phyloP scores from a whole-genome alignment of 1,140 invertebrate genomes.

The Drusus annulatus region DNA sequence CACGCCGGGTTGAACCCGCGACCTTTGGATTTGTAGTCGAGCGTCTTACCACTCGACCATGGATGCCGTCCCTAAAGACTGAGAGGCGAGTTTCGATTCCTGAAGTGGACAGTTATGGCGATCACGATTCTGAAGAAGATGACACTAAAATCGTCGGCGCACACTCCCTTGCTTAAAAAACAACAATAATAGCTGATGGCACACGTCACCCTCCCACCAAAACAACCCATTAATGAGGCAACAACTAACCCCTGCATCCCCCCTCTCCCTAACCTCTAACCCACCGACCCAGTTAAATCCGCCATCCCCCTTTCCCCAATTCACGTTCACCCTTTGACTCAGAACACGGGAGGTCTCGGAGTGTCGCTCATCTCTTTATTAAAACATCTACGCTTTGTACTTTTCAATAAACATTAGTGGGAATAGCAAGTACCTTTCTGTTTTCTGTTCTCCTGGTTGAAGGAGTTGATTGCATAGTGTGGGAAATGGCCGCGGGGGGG shows the following conservation, averaged over 20 bases:
- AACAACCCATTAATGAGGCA: constrained; percentile 54
- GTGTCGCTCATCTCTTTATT: constrained; percentile 28
- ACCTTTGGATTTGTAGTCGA: too few species aligned
- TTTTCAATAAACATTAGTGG: not conserved
- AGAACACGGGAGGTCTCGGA: constrained; percentile 33
- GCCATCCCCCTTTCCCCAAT: not conserved
- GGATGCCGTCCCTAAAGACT: too few species aligned
- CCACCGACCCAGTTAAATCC: not conserved
- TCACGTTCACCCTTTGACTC: not conserved
- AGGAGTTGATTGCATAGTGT: not conserved
- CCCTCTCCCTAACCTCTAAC: not conserved
- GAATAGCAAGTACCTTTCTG: not conserved
- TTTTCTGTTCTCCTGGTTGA: not conserved
- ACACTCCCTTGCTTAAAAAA: not conserved
- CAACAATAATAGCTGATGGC: constrained; percentile 39
- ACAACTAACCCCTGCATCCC: constrained; percentile 29
- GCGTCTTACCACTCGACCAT: too few species aligned
- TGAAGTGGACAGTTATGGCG: too few species aligned
- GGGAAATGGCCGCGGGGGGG: constrained; percentile 8
- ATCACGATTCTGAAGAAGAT: too few species aligned
- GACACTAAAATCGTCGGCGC: constrained; percentile 2
- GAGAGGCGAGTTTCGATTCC: too few species aligned
- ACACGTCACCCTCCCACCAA: constrained; percentile 47
- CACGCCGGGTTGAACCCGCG: too few species aligned
- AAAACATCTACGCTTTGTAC: too few species aligned